Evolutionary conservation across 2,888 invertebrate species (phyloP), one percentile per base, ranked within the genome.

Genomic region (Philereme transversata): DNA sequence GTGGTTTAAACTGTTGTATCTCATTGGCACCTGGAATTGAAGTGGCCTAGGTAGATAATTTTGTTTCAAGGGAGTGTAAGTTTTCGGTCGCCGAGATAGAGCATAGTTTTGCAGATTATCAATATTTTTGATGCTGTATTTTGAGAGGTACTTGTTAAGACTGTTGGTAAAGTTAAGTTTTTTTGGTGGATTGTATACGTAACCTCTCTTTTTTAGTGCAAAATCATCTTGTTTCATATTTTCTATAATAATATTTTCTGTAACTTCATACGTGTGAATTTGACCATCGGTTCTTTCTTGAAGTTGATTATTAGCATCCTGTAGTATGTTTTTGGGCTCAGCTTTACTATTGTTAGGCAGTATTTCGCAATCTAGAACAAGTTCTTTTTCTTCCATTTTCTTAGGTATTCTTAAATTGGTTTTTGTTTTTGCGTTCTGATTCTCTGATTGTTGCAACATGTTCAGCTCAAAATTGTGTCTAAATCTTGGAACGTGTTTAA

Each of bases 1-100:
- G 85, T 94, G 93, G 75, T 94, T 89, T 50, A 87, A 84, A 76
- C 88, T 93, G 75, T 94, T 94, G 75, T 90, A 92, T 56, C 90
- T 81, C 51, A 74, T 65, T 33, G 75, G 75, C 51, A 68, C 57
- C 61, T 64, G 72, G 50, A 76, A 43, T 5, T 78, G 76, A 33
- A 76, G 44, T 4, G 72, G 71, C 38, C 75, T 60, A 5, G 71
- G 60, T 35, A 67, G n/a, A 46, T 65, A 68, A 10, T 64, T 63
- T 46, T 57, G 60, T 51, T 68, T 71, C 4, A 59, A n/a, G 4
- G 63, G 64, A 67, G 60, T 77, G 41, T 66, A 62, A 60, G 58
- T 70, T 48, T 76, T 78, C 66, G 51, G 62, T 10, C 57, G 74
- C 33, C 76, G 74, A 2, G 90, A 90, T 60, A 83, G 55, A 35